These are phyloP conservation scores for Furcifer pardalis DNA, from an alignment of 2,797 vertebrate species.

Conservation along the genomic window DNA sequence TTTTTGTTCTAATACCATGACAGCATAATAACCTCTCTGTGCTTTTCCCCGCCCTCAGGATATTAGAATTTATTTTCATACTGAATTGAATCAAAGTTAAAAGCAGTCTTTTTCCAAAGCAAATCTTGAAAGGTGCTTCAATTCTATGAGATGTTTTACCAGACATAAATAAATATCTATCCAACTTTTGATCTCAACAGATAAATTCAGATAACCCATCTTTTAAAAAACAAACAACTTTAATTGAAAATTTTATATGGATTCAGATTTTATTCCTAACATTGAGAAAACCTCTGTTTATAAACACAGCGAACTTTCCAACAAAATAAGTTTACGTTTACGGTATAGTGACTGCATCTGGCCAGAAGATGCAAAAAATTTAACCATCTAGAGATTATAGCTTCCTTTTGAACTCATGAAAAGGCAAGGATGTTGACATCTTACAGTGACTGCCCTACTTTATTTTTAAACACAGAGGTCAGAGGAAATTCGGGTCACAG, in stretches of 20 bases:
- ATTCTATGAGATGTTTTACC: too few species aligned
- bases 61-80: not conserved
- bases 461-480: not conserved
- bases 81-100: not conserved
- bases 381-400: not conserved
- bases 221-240: too few species aligned
- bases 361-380: not conserved
- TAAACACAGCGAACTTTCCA: not conserved
- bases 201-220: too few species aligned
- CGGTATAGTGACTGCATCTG: not conserved
- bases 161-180: too few species aligned
- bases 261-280: not conserved
- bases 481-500: slow-evolving; percentile 38
- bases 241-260: not conserved
- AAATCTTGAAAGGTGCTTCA: too few species aligned
- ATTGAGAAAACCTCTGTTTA: not conserved
- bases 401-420: slow-evolving; percentile 23
- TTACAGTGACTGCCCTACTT: not conserved
- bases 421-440: not conserved
- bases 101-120: too few species aligned
- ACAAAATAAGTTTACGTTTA: not conserved
- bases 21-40: too few species aligned
- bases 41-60: not conserved
- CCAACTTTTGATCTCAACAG: too few species aligned
- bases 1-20: too few species aligned